Conservation (phyloP, 2,888 invertebrate genomes). For the Dastarcus helophoroides region DNA sequence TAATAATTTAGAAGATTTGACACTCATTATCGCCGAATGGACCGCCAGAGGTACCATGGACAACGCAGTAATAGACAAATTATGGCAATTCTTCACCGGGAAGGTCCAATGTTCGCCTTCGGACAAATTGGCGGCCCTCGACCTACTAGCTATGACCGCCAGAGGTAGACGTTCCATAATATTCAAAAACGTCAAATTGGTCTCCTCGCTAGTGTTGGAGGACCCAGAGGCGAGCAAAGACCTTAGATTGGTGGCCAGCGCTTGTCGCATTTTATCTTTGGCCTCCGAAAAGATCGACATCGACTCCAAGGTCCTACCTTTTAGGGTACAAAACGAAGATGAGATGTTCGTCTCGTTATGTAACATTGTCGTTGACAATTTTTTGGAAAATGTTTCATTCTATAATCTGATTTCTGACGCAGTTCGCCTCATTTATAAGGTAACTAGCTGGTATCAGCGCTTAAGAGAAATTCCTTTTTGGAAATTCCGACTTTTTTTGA, state of each 20-base stretch:
- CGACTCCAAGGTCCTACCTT: slow-evolving; percentile 27
- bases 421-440: slow-evolving; percentile 48
- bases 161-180: slow-evolving; percentile 28
- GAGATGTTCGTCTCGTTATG: slow-evolving; percentile 44
- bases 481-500: no score
- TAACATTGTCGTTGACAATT: slow-evolving; percentile 37
- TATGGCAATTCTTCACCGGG: slow-evolving; percentile 73
- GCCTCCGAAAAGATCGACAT: slow-evolving; percentile 34
- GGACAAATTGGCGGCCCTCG: slow-evolving; percentile 58
- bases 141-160: slow-evolving; percentile 68
- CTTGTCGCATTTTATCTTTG: slow-evolving; percentile 46
- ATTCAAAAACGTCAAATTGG: slow-evolving; percentile 39
- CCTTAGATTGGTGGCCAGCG: slow-evolving; percentile 44
- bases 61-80: slow-evolving; percentile 48
- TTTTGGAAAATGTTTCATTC: slow-evolving; percentile 38
- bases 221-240: slow-evolving; percentile 25
- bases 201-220: slow-evolving; percentile 7
- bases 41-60: slow-evolving; percentile 45
- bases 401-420: slow-evolving; percentile 49
- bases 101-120: slow-evolving; percentile 53
- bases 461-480: no score
- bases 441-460: slow-evolving; percentile 7
- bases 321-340: slow-evolving; percentile 36
- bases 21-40: slow-evolving; percentile 51
- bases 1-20: slow-evolving; percentile 50